These are phyloP conservation scores for Adelosebastes latens DNA, from an alignment of 2,797 vertebrate species.

Conservation along the genomic window DNA sequence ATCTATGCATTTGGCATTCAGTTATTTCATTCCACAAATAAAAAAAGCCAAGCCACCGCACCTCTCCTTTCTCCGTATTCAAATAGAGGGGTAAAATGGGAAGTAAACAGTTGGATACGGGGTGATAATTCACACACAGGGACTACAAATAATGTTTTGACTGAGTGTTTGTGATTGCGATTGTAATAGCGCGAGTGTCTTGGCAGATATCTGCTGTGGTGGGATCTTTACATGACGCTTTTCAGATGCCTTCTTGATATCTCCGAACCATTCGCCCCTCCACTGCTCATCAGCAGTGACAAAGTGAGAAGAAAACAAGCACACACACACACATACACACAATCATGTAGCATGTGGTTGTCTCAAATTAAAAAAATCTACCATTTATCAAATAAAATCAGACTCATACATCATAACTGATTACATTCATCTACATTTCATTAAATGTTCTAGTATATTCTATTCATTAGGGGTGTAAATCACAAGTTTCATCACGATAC, in stretches of 20 bases:
- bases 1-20: constrained; percentile 77
- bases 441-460: constrained; percentile 7
- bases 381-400: constrained; percentile 59
- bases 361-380: constrained; percentile 47
- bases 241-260: constrained; percentile 70
- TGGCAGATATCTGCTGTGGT: constrained; percentile 59
- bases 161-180: constrained; percentile 72
- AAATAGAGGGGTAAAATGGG: constrained; percentile 62
- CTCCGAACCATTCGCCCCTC: constrained; percentile 64
- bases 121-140: constrained; percentile 69
- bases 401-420: constrained; percentile 29
- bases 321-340: constrained; percentile 28
- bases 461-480: neutral
- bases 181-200: constrained; percentile 57
- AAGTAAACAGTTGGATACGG: constrained; percentile 71
- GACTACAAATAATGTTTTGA: constrained; percentile 76
- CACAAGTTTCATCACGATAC: too few species aligned
- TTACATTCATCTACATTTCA: constrained; percentile 22
- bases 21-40: constrained; percentile 75
- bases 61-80: constrained; percentile 53
- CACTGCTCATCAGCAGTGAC: constrained; percentile 67
- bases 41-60: constrained; percentile 59
- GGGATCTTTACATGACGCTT: constrained; percentile 61
- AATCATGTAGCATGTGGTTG: constrained; percentile 24
- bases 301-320: constrained; percentile 70